These are phyloP conservation scores for Phortica variegata DNA, from an alignment of 1,140 invertebrate species.

Conservation along the genomic window DNA sequence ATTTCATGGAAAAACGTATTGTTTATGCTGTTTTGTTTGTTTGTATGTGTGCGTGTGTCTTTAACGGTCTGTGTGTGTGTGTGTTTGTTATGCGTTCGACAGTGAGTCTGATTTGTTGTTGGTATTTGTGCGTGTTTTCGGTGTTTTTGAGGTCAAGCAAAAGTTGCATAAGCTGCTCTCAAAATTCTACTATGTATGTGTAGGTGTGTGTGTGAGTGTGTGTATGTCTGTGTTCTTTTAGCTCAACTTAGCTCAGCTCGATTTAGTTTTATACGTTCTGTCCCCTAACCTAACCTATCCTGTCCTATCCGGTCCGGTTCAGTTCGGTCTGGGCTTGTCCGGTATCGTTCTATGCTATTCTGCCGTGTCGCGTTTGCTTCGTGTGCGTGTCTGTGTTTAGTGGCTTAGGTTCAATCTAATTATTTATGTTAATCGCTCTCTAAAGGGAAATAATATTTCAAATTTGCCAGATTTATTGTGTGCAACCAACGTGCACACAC, in stretches of 20 bases:
- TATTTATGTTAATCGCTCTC: constrained; percentile 53
- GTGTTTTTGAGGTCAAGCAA: too few species aligned
- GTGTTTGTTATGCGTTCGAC: neutral
- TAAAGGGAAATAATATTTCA: constrained; percentile 35
- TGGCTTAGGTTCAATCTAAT: constrained; percentile 39
- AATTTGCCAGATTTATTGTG: constrained; percentile 29
- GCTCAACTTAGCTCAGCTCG: constrained; percentile 31
- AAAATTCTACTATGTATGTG: neutral
- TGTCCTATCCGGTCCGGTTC: too few species aligned
- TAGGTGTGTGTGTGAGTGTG: constrained; percentile 15
- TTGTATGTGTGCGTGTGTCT: neutral
- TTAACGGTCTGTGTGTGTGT: constrained; percentile 2
- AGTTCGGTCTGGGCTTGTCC: too few species aligned
- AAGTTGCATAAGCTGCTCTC: too few species aligned
- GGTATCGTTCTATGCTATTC: constrained; percentile 1
- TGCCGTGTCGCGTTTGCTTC: constrained; percentile 8
- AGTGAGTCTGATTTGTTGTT: neutral
- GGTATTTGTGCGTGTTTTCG: too few species aligned
- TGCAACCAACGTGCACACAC: too few species aligned
- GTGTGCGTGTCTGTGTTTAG: constrained; percentile 19
- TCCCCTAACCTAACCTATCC: too few species aligned
- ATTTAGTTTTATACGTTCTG: constrained; percentile 10
- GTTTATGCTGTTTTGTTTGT: constrained; percentile 12
- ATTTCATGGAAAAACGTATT: constrained; percentile 53
- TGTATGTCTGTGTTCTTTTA: constrained; percentile 17